phyloP scores from a whole-genome alignment of 2,888 invertebrate species.

The Heliconius cydno region DNA sequence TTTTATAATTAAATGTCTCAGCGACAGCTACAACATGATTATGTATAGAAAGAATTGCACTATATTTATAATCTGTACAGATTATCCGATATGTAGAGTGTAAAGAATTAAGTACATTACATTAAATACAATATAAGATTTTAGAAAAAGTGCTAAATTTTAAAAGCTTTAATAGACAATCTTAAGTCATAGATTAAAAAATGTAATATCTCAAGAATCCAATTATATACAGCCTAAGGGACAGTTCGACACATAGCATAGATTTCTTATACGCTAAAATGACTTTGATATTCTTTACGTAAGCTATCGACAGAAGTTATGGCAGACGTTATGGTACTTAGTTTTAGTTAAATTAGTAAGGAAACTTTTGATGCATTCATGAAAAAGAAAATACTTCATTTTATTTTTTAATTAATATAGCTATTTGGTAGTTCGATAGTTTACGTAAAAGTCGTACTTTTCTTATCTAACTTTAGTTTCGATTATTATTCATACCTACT shows the following conservation, averaged over 20 bases:
- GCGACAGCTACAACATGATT: slow-evolving; percentile 45
- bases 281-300: neutral
- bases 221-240: slow-evolving; percentile 39
- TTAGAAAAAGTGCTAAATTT: slow-evolving; percentile 41
- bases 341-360: neutral
- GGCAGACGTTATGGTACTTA: neutral
- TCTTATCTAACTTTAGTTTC: slow-evolving; percentile 29
- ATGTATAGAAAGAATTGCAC: slow-evolving; percentile 50
- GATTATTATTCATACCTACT: slow-evolving; percentile 28
- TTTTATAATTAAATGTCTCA: slow-evolving; percentile 21
- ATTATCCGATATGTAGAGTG: slow-evolving; percentile 46
- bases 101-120: slow-evolving; percentile 40
- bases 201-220: slow-evolving; percentile 26
- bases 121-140: slow-evolving; percentile 41
- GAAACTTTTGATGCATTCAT: neutral
- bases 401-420: too few relatives aligned
- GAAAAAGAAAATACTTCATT: too few relatives aligned
- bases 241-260: slow-evolving; percentile 26
- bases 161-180: slow-evolving; percentile 43
- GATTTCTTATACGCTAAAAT: slow-evolving; percentile 25
- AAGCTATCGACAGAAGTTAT: neutral
- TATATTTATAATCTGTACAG: slow-evolving; percentile 44
- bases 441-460: slow-evolving; percentile 27
- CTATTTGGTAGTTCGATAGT: neutral
- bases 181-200: slow-evolving; percentile 37